Conservation (phyloP, 2,888 invertebrate genomes). For the Melanchra persicariae region DNA sequence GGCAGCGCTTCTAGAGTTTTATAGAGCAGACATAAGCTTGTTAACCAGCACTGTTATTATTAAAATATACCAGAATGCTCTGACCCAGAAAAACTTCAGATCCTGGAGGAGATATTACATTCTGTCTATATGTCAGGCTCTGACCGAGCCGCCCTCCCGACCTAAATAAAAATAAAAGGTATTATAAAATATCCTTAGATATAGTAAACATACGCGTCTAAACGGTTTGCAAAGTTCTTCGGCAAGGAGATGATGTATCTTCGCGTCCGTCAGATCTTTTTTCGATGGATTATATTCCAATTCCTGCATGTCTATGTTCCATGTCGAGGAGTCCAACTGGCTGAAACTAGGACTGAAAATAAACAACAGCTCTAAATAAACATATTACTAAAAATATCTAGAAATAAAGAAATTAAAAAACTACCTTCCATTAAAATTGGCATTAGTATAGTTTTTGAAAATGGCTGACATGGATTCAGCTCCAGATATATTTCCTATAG, state of each 20-base stretch:
- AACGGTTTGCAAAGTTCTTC: slow-evolving; percentile 97
- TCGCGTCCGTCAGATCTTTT: slow-evolving; percentile 98
- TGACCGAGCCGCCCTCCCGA: background rate
- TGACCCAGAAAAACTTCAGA: slow-evolving; percentile 16
- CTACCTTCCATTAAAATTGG: slow-evolving; percentile 96
- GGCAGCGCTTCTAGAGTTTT: background rate
- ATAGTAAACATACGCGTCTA: slow-evolving; percentile 92
- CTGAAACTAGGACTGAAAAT: slow-evolving; percentile 94
- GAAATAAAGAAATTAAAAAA: slow-evolving; percentile 6
- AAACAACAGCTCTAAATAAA: slow-evolving; percentile 3
- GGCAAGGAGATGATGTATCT: slow-evolving; percentile 97
- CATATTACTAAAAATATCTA: background rate
- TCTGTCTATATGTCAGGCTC: slow-evolving; percentile 8
- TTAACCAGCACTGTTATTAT: background rate
- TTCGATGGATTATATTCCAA: slow-evolving; percentile 97
- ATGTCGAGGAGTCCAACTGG: slow-evolving; percentile 95
- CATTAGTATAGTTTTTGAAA: slow-evolving; percentile 96
- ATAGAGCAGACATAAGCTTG: slow-evolving; percentile 4
- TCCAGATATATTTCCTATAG: slow-evolving; percentile 96
- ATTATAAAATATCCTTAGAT: slow-evolving; percentile 1
- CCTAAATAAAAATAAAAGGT: background rate
- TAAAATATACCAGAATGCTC: background rate
- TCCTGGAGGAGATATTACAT: background rate
- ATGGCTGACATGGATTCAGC: slow-evolving; percentile 98
- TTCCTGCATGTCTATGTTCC: slow-evolving; percentile 98